Conservation (phyloP, 2,113 vertebrate species). For the Scalopus aquaticus region DNA sequence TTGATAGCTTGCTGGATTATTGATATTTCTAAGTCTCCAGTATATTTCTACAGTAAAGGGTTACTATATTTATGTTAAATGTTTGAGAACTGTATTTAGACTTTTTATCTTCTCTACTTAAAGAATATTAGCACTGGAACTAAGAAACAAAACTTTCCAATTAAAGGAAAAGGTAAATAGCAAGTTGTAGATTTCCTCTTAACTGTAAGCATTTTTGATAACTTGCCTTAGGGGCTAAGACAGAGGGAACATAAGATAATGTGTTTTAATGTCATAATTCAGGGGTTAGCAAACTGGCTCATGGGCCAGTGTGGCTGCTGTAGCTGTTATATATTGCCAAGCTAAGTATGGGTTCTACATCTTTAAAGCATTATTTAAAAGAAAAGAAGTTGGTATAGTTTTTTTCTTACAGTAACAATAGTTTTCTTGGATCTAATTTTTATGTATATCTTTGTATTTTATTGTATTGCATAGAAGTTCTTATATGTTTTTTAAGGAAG, state of each 20-base stretch:
- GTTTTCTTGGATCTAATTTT: slow-evolving; percentile 6
- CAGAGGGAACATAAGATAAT: not conserved
- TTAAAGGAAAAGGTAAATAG: slow-evolving; percentile 25
- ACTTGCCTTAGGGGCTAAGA: not conserved
- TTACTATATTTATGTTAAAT: slow-evolving; percentile 30
- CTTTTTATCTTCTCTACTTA: slow-evolving; percentile 24
- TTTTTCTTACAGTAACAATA: not conserved
- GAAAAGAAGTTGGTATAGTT: too few species aligned
- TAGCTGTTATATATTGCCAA: not conserved
- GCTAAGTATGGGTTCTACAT: slow-evolving; percentile 3
- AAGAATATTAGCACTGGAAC: not conserved
- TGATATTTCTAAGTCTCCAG: not conserved
- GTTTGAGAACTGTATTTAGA: slow-evolving; percentile 31
- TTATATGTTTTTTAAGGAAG: not conserved
- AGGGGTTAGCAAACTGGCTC: not conserved
- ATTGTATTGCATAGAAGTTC: not conserved
- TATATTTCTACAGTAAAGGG: not conserved
- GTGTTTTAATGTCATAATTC: not conserved
- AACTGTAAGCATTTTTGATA: slow-evolving; percentile 34
- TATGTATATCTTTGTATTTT: slow-evolving; percentile 4
- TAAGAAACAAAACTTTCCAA: slow-evolving; percentile 45
- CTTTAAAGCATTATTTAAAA: slow-evolving; percentile 2
- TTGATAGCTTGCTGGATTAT: not conserved
- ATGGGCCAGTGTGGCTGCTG: not conserved
- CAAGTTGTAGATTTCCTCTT: slow-evolving; percentile 16